Evolutionary conservation across 2,888 invertebrate species (phyloP), one percentile per base, ranked within the genome.

Genomic region (Amitus sp.): DNA sequence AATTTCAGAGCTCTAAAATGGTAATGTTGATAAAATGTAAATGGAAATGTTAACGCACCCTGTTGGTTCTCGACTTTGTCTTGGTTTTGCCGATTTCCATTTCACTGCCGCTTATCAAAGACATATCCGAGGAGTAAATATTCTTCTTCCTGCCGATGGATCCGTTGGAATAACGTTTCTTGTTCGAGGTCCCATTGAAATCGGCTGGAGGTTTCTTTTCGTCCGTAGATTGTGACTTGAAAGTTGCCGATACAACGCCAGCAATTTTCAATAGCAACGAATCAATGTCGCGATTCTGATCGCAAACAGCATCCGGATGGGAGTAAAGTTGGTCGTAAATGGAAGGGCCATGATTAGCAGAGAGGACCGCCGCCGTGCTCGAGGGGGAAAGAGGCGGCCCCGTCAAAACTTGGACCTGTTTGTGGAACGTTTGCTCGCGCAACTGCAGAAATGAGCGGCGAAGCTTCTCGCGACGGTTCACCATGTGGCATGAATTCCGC

Each of bases 401-500:
- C 9, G 49, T 50, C 62, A 84, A 79, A 9, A 81, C 78, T 17
- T 47, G 13, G 17, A 86, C 73, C 84, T 96, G 96, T 80, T 96
- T 95, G 76, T 93, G 92, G 85, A 97, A 96, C 20, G 96, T 95
- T 84, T 95, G 94, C 82, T 96, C 96, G 48, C 96, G 89, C 83
- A 94, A 87, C 64, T 92, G 88, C 80, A 95, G 91, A 83, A 93
- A 92, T 12, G 93, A 89, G 30, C 95, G 88, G n/a, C 94, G 94
- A 15, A 96, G 85, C 80, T 98, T 98, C 82, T 98, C 98, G 56
- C 98, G 86, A 65, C 96, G 87, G 79, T 93, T 94, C 46, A 98
- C 96, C 98, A 98, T 98, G 82, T 98, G 98, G 82, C 97, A 97
- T 57, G 98, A 86, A 84, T 98, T 98, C 45, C 98, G 89, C 18